Base-by-base conservation (phyloP, 1,140 invertebrate species). In the Hydropsyche tenuis region DNA sequence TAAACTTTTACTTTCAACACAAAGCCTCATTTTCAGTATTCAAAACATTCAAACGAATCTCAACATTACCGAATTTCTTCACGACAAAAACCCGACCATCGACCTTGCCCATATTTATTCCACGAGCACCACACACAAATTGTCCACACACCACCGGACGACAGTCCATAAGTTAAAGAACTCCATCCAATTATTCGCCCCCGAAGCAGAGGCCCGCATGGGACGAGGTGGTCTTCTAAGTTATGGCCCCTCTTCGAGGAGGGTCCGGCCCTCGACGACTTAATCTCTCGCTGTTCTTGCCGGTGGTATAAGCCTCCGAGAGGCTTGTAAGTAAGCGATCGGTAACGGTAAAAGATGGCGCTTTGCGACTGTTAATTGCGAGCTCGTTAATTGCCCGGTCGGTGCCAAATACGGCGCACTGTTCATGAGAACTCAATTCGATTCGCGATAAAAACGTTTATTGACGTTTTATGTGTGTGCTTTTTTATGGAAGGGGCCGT, bases 101-200 rank as follows among this genome's bases (percentile, higher is more conserved):
- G n/a, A n/a, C n/a, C n/a, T n/a, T n/a, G n/a, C n/a, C n/a, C n/a
- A n/a, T n/a, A n/a, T n/a, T n/a, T n/a, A n/a, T n/a, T n/a, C n/a
- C n/a, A n/a, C n/a, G n/a, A n/a, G n/a, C n/a, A n/a, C n/a, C n/a
- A n/a, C n/a, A 53, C 48, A 53, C 48, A 53, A 53, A 53, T 53
- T 53, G 48, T 48, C 46, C 2, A n/a, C n/a, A n/a, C n/a, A n/a
- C n/a, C n/a, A n/a, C n/a, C n/a, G n/a, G n/a, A 14, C 46, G 48
- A 53, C 48, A 53, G 48, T 53, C 48, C 14, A 53, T 53, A 53
- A 53, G 48, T 53, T 53, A 53, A 53, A 18, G n/a, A n/a, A n/a
- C 4, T 1, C 5, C n/a, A 20, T 9, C 48, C 48, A 53, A 53
- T 53, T 53, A 53, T 53, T 53, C 48, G 48, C 11, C 56, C 56